These are phyloP conservation scores for Cassiopea andromeda DNA, from an alignment of 30 jellyfish, hydroid and myxozoan genomes.

Conservation along the genomic window DNA sequence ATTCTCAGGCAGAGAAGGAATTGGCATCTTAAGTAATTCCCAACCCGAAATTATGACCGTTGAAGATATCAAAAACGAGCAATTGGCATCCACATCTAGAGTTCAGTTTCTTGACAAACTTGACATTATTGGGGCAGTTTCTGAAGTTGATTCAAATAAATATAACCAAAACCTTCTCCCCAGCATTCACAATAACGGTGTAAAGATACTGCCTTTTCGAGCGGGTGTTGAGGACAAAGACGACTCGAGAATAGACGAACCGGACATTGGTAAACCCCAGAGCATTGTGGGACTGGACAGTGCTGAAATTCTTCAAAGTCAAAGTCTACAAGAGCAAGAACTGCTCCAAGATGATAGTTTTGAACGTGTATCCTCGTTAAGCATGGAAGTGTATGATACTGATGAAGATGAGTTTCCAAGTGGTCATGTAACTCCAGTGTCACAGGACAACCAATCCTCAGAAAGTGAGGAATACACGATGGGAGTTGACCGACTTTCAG, in stretches of 20 bases:
- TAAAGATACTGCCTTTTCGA: neutral
- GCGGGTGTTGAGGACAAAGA: neutral
- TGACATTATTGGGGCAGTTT: neutral
- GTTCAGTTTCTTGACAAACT: neutral
- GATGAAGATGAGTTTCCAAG: slow-evolving; percentile 11
- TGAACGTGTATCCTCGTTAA: slow-evolving; percentile 7
- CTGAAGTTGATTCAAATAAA: neutral
- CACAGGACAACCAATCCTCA: neutral
- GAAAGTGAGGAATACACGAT: slow-evolving; percentile 42
- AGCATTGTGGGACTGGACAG: neutral
- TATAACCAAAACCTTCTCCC: neutral
- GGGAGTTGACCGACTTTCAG: slow-evolving; percentile 15
- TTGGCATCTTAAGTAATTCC: neutral
- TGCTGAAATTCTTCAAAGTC: neutral
- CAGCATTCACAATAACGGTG: neutral
- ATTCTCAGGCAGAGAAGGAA: neutral
- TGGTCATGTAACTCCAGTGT: slow-evolving; percentile 11
- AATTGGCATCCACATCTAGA: neutral
- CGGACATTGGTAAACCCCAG: neutral
- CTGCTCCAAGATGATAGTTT: neutral
- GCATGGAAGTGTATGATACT: slow-evolving; percentile 38
- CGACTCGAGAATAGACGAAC: neutral
- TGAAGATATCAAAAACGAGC: neutral
- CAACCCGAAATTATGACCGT: neutral
- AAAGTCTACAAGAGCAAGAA: neutral